Conservation (phyloP, 2,113 vertebrate genomes). For the Forbesichthys agassizii region DNA sequence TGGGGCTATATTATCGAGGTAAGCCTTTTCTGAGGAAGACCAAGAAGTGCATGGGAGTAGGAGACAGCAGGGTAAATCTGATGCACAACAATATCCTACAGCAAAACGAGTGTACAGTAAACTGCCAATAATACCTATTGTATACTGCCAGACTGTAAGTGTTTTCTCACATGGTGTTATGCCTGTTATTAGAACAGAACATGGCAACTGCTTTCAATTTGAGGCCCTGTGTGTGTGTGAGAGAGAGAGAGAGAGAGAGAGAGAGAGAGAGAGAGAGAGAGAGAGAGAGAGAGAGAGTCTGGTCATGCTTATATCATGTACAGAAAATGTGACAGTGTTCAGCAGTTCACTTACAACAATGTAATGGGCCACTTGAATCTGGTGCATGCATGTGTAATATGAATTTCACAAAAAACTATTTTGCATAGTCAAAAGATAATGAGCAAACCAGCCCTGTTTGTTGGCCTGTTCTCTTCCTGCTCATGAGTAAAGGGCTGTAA, state of each 20-base stretch:
- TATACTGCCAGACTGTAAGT: no score
- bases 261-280: background rate
- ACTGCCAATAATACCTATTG: no score
- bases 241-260: background rate
- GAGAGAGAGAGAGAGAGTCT: background rate
- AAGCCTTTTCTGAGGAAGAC: no score
- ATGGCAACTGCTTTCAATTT: constrained; percentile 59
- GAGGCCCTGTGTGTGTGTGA: background rate
- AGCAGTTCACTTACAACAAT: background rate
- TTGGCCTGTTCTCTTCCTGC: constrained; percentile 43
- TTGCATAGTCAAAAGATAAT: background rate
- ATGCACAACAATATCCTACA: no score
- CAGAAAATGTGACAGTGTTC: no score
- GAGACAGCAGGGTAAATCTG: no score
- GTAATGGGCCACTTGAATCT: background rate
- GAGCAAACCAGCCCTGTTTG: constrained; percentile 22
- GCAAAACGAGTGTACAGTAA: no score
- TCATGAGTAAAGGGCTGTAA: constrained; percentile 63
- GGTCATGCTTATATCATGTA: no score
- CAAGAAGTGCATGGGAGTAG: no score
- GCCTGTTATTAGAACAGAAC: constrained; percentile 41
- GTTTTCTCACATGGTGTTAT: background rate
- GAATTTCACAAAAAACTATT: constrained; percentile 17
- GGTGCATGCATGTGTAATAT: background rate
- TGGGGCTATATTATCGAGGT: constrained; percentile 5